phyloP scores from a whole-genome alignment of 2,797 vertebrate species.

The Chelonia mydas region DNA sequence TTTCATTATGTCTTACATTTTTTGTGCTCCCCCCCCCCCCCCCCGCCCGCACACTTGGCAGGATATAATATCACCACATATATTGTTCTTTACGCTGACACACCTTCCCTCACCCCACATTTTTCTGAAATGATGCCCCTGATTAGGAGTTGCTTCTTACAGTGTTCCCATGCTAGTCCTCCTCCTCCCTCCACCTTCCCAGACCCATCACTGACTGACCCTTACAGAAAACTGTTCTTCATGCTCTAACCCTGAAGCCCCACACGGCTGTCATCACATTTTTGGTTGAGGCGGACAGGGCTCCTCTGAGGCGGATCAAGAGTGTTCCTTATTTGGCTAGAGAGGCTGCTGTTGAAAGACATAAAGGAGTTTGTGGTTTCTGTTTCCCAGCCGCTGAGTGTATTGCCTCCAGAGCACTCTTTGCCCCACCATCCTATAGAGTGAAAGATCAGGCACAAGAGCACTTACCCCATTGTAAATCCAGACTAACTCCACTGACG shows the following conservation, averaged over 20 bases:
- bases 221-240: not conserved
- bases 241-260: not conserved
- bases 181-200: not conserved
- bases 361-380: not conserved
- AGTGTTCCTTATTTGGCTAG: not conserved
- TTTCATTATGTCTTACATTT: not conserved
- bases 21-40: not conserved
- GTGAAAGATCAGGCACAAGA: not conserved
- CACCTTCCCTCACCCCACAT: not conserved
- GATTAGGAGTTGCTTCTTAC: not conserved
- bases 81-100: not conserved
- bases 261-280: not conserved
- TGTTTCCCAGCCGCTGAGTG: not conserved
- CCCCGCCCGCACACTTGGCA: too few species aligned
- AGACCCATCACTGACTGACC: not conserved
- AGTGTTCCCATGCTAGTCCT: not conserved
- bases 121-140: not conserved
- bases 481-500: not conserved
- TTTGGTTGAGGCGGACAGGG: not conserved
- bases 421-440: not conserved
- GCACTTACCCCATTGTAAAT: not conserved
- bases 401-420: not conserved
- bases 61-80: not conserved
- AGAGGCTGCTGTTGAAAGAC: not conserved
- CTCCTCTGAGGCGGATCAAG: accelerated